Evolutionary conservation across 1,140 invertebrate genomes (phyloP).

Genomic region (Paraescarpia echinospica): DNA sequence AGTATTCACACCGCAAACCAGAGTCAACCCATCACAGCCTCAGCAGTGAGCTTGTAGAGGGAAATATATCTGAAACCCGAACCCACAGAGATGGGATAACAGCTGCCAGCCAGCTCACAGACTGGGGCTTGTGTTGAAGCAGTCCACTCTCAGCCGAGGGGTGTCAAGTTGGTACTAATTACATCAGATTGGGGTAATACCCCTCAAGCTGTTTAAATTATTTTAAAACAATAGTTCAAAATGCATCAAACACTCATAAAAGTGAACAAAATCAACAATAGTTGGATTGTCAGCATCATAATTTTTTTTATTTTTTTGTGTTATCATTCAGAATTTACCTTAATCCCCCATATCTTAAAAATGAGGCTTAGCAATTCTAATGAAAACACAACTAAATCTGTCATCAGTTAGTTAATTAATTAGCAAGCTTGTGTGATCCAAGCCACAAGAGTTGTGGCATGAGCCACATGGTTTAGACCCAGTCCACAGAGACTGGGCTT

Average conservation of each 20-base stretch:
- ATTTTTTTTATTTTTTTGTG: neutral
- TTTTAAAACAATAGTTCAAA: neutral
- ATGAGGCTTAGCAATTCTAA: neutral
- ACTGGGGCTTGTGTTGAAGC: neutral
- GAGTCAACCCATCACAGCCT: constrained; percentile 3
- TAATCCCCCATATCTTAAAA: neutral
- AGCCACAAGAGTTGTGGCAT: neutral
- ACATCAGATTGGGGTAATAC: neutral
- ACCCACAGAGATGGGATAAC: neutral
- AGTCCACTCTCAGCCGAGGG: neutral
- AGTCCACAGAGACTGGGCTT: neutral
- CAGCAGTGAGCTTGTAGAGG: neutral
- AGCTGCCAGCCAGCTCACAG: neutral
- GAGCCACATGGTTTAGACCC: neutral
- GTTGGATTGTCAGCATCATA: neutral
- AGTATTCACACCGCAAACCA: neutral
- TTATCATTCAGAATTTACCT: neutral
- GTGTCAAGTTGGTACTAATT: neutral
- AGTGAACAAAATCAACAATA: neutral
- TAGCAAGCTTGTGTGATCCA: neutral
- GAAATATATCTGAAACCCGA: constrained; percentile 5
- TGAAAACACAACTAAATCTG: neutral
- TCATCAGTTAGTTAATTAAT: constrained; percentile 6
- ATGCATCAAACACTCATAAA: neutral
- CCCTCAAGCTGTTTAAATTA: neutral